Evolutionary conservation across 64 coral and sea anemone genomes (phyloP), one percentile per base, ranked within the genome.

Genomic region (Actinia equina): DNA sequence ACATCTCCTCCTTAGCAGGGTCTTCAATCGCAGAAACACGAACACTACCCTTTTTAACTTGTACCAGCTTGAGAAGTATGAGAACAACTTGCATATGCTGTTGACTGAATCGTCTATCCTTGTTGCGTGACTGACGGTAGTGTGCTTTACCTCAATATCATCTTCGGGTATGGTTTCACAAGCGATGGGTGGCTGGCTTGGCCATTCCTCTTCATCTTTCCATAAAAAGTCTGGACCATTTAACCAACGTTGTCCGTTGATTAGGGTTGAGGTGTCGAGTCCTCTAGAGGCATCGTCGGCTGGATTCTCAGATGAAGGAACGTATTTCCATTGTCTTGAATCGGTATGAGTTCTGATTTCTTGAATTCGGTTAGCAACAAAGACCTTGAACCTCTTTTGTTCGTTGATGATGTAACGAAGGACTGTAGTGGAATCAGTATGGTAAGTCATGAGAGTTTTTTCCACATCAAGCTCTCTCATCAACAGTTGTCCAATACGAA

Each of bases 61-160:
- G 46, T 88, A 54, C 86, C 71, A 88, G 55, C 58, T 37, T 67
- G 86, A 87, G 71, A 87, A 87, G n/a, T 77, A 22, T 87, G 4
- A 18, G 49, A 23, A 23, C 54, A 45, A 52, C 49, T 77, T 7
- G 44, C 49, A 25, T 76, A 44, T 20, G 86, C 76, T 52, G 22
- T 77, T 59, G 17, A 37, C 51, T 4, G 76, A 44, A 49, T 7
- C 49, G 42, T 45, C 70, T 59, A 53, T 59, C 46, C n/a, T 53
- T 10, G 42, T 44, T n/a, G 5, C 61, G 18, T 76, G 52, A 12
- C 52, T 37, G 52, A 54, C 12, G 12, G 52, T 64, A 9, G 5
- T 2, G 77, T 56, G 26, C 55, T 88, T 88, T 27, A 88, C 52
- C 77, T 88, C 86, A 18, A 43, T 70, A 79, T 88, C 55, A 27